Base-by-base conservation (phyloP, 2,113 vertebrate genomes). In the Rhynchomys soricoides region DNA sequence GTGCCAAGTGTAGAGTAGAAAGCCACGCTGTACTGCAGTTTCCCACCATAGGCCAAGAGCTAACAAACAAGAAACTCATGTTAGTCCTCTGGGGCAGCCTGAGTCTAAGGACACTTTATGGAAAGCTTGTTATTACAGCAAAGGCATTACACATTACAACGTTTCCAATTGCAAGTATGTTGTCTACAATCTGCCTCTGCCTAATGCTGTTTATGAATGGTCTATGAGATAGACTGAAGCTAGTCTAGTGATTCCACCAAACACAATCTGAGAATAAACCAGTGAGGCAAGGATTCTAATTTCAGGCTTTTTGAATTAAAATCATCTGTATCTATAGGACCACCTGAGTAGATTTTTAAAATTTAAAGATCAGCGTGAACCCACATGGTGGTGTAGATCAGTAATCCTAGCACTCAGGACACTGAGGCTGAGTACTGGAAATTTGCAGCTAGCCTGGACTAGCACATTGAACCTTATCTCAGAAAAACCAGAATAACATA, bases 21-120 rank as follows among this genome's bases (percentile, higher is more conserved):
- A 34, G 98, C 98, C 83, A 99, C 95, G 1, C 94, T 92, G 52
- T 99, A 99, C 11, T 98, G 99, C 59, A 99, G 98, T 79, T 97
- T 98, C 37, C 99, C 99, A 12, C 99, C 99, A 0, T 99, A 99
- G 0, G 99, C 98, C 98, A 99, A 96, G 73, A 99, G 98, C 99
- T 99, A 88, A 24, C 40, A 40, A 81, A 96, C 31, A 26, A 94
- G 79, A 97, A 96, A 95, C 19, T 6, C 48, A 15, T 64, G 43
- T 96, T 94, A 98, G 52, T 91, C 91, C 52, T 90, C 31, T 50
- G 77, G 89, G 66, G 82, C 2, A 73, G 70, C 45, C 85, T 19
- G 17, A 68, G 9, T 19, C 90, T 93, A 55, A 87, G 98, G 96
- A 74, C 55, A 64, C 17, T 71, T 97, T 16, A 86, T 50, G 0